phyloP scores from a whole-genome alignment of 2,113 vertebrate genomes.

The Phoenicopterus ruber region DNA sequence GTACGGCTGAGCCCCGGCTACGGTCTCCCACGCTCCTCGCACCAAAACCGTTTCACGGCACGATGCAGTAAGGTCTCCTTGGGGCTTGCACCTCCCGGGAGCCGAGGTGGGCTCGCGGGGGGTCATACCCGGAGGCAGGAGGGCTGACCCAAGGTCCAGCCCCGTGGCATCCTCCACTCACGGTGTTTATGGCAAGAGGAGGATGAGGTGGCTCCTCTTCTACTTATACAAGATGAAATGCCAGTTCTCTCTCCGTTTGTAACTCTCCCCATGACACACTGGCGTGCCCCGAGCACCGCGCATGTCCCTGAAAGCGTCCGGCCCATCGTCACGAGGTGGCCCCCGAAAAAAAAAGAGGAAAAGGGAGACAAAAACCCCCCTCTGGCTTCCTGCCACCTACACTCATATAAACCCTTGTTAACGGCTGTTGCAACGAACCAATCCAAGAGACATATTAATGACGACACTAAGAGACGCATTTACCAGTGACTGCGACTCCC shows the following conservation, averaged over 20 bases:
- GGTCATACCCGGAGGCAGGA: neutral
- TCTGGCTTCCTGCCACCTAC: constrained; percentile 48
- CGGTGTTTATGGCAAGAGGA: neutral
- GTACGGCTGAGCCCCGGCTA: too few relatives aligned
- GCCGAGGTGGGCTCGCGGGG: rapidly evolving
- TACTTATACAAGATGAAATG: neutral
- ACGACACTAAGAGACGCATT: constrained; percentile 72
- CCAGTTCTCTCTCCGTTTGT: neutral
- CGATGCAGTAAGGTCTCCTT: too few relatives aligned
- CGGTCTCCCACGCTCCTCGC: rapidly evolving
- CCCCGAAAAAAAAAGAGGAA: neutral
- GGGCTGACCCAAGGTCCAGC: neutral
- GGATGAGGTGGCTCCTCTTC: neutral
- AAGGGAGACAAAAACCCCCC: neutral
- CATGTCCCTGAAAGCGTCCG: neutral
- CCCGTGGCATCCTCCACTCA: neutral
- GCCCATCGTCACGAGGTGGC: neutral
- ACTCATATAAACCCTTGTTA: constrained; percentile 64
- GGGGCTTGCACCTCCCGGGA: neutral
- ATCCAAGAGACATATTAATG: constrained; percentile 74
- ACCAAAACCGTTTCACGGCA: too few relatives aligned
- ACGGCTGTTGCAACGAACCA: constrained; percentile 65
- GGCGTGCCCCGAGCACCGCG: rapidly evolving
- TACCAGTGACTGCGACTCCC: constrained; percentile 70
- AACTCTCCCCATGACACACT: neutral